Base-by-base conservation (phyloP, 2,888 invertebrate species). In the Callyntrura guangdongensis region DNA sequence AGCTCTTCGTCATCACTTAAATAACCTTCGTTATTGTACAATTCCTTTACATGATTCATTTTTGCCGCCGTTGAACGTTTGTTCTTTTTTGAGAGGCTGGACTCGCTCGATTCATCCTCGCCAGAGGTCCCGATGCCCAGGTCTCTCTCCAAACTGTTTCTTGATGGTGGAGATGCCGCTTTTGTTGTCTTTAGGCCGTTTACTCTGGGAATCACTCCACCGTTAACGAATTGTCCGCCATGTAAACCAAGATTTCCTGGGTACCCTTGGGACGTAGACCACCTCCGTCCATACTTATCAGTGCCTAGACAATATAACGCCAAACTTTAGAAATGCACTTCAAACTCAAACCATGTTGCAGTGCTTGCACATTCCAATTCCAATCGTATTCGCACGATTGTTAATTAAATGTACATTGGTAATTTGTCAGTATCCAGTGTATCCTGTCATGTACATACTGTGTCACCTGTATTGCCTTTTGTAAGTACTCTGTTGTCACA, bases 81-180 rank as follows among this genome's bases (percentile, higher is more conserved):
- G 74, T 93, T 93, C 89, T 94, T 94, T 94, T 97, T 97, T 94
- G 97, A 97, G 0, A 97, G 97, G 93, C 97, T 97, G 93, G 97
- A 97, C 95, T 98, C 97, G 92, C 97, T 97, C 0, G 97, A 97
- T 94, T 98, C 97, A 94, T 95, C 95, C 90, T 98, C 98, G 14
- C 97, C 97, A 0, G 97, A 97, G 0, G 98, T 98, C 36, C 98
- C 98, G 77, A 98, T 95, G 0, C 98, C 98, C 84, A 97, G 95
- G 95, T 98, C 98, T 95, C 97, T 97, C 74, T 95, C 95, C 17
- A 93, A 83, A 72, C 92, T 92, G 81, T 93, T 93, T 17, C 94
- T 69, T 0, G 93, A 93, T 6, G 93, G 93, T 0, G 93, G 93
- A 0, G 92, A 92, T 1, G 93, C 89, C 9, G 92, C 91, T 64